phyloP scores from a whole-genome alignment of 2,888 invertebrate species.

The Caenorhabditis macrosperma region DNA sequence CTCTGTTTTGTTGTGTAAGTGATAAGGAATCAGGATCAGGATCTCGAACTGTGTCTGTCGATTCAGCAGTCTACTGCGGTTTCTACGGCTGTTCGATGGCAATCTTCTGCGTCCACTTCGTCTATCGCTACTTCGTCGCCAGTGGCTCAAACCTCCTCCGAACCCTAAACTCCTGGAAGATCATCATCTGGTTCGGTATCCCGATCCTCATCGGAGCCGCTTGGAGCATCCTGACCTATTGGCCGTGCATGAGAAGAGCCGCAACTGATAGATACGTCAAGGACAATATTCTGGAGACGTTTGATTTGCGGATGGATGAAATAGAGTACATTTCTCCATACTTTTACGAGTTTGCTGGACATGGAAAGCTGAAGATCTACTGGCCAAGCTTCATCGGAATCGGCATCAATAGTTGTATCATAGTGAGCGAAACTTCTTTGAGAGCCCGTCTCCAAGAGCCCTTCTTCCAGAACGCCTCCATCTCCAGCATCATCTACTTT shows the following conservation, averaged over 20 bases:
- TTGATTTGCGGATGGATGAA: not conserved
- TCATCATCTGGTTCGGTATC: slow-evolving; percentile 17
- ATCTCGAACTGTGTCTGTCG: not conserved
- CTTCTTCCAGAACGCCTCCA: slow-evolving; percentile 16
- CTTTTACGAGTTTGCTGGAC: slow-evolving; percentile 21
- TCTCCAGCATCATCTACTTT: slow-evolving; percentile 19
- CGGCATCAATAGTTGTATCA: slow-evolving; percentile 21
- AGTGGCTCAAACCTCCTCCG: slow-evolving; percentile 12
- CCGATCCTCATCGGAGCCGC: slow-evolving; percentile 7
- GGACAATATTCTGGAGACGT: slow-evolving; percentile 13
- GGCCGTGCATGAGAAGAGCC: slow-evolving; percentile 9
- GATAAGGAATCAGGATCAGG: too few species aligned
- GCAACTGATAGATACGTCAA: slow-evolving; percentile 22
- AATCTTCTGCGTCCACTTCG: slow-evolving; percentile 31
- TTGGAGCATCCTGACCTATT: slow-evolving; percentile 24
- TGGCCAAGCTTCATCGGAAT: slow-evolving; percentile 34
- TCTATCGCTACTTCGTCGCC: slow-evolving; percentile 35
- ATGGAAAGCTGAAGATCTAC: slow-evolving; percentile 9
- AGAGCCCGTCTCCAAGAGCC: not conserved
- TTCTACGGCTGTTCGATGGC: slow-evolving; percentile 40
- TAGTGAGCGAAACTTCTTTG: not conserved
- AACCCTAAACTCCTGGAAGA: slow-evolving; percentile 16
- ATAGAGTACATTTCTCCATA: slow-evolving; percentile 35
- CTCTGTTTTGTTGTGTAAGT: slow-evolving; percentile 22
- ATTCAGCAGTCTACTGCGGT: slow-evolving; percentile 28